These are phyloP conservation scores for Callyntrura sp. DNA, from an alignment of 2,888 invertebrate species.

Conservation along the genomic window DNA sequence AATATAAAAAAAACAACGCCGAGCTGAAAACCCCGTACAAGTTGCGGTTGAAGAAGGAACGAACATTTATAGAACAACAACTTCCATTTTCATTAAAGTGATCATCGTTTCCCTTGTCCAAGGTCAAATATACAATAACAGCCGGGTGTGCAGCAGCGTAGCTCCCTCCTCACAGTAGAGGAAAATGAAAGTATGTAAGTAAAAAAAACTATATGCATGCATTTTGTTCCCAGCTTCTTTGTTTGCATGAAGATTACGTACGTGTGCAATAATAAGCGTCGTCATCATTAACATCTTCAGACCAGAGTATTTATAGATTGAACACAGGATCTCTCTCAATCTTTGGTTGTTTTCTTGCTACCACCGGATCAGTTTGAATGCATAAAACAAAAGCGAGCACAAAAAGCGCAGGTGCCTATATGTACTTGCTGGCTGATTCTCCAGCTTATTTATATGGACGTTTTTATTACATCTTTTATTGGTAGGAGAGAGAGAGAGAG, in stretches of 20 bases:
- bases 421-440: too few relatives aligned
- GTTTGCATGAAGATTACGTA: slow-evolving; percentile 14
- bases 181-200: slow-evolving; percentile 28
- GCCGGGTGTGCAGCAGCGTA: not conserved
- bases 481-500: not conserved
- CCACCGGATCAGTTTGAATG: too few relatives aligned
- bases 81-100: not conserved
- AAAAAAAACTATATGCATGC: not conserved
- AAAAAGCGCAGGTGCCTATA: slow-evolving; percentile 30
- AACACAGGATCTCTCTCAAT: too few relatives aligned
- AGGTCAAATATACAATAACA: not conserved
- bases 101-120: slow-evolving; percentile 22
- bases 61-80: not conserved
- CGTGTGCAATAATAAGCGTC: slow-evolving; percentile 20
- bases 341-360: not conserved
- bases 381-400: too few relatives aligned
- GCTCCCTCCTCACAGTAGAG: too few relatives aligned
- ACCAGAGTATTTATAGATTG: slow-evolving; percentile 40
- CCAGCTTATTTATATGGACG: not conserved
- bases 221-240: slow-evolving; percentile 7
- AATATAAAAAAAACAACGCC: not conserved
- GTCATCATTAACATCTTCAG: slow-evolving; percentile 16
- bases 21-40: slow-evolving; percentile 4
- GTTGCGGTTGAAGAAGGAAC: not conserved
- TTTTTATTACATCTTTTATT: slow-evolving; percentile 21